Conservation (phyloP, 2,797 vertebrate species). For the Spheniscus humboldti region DNA sequence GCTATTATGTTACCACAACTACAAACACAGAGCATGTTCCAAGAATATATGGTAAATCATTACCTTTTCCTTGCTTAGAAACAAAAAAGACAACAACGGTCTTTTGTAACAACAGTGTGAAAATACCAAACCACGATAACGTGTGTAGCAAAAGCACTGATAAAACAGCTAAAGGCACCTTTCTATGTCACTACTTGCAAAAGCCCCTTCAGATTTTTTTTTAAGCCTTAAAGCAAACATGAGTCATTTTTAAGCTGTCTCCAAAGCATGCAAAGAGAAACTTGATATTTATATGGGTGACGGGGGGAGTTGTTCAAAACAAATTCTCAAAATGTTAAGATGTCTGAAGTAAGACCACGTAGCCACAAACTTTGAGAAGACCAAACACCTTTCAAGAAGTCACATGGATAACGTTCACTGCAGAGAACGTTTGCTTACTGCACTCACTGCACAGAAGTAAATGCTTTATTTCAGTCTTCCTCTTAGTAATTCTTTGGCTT, state of each 20-base stretch:
- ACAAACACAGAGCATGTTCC: background rate
- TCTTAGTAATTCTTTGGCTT: background rate
- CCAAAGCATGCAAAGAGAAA: background rate
- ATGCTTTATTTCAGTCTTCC: background rate
- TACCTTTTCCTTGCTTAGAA: background rate
- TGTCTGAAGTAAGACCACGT: background rate
- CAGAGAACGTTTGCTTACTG: background rate
- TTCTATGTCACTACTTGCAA: background rate
- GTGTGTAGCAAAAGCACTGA: background rate
- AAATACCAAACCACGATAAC: fast-evolving
- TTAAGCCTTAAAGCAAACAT: background rate
- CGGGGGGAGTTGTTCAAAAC: fast-evolving
- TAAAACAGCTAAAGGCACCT: background rate
- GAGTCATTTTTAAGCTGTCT: background rate
- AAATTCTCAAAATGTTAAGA: background rate
- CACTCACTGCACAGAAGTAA: background rate
- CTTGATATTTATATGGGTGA: background rate
- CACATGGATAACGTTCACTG: fast-evolving
- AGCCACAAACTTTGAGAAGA: too few species aligned
- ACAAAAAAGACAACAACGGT: background rate
- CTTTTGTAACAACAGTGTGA: background rate
- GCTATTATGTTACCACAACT: background rate
- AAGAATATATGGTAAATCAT: background rate
- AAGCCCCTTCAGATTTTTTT: fast-evolving
- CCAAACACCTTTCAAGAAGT: background rate